These are phyloP conservation scores for Cabera pusaria DNA, from an alignment of 2,888 invertebrate species.

Conservation along the genomic window DNA sequence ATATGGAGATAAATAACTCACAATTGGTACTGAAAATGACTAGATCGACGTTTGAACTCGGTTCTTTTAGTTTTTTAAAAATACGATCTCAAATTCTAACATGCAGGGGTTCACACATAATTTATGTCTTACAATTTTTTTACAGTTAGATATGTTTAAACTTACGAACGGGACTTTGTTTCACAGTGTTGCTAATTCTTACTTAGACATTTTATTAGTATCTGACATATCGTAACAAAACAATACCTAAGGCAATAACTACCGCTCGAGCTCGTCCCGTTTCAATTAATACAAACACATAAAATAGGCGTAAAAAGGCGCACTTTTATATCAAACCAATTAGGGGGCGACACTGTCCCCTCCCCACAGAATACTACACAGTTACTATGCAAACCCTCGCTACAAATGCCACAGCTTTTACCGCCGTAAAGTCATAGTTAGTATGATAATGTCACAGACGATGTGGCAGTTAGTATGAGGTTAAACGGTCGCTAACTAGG, in stretches of 20 bases:
- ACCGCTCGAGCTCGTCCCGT: slow-evolving; percentile 42
- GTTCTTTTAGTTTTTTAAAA: too few species aligned
- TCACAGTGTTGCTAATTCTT: too few species aligned
- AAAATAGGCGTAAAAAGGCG: slow-evolving; percentile 63
- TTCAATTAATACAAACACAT: slow-evolving; percentile 62
- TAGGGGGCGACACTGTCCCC: slow-evolving; percentile 59
- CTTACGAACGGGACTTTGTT: too few species aligned
- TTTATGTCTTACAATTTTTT: too few species aligned
- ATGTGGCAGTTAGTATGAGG: slow-evolving; percentile 11
- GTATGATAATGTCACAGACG: not conserved
- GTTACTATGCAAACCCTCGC: slow-evolving; percentile 5
- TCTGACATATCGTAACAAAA: slow-evolving; percentile 1
- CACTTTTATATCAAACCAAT: slow-evolving; percentile 70
- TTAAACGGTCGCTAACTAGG: slow-evolving; percentile 22
- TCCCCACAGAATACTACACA: slow-evolving; percentile 4
- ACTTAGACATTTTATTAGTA: slow-evolving; percentile 3
- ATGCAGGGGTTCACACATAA: too few species aligned
- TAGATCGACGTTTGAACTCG: too few species aligned
- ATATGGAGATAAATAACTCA: too few species aligned
- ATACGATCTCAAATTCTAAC: too few species aligned
- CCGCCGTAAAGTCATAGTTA: too few species aligned
- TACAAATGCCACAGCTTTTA: too few species aligned
- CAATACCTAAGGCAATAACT: slow-evolving; percentile 30
- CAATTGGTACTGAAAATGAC: too few species aligned
- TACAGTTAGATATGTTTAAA: too few species aligned